phyloP scores from a whole-genome alignment of 2,888 invertebrate species.

The Eilema sororculum region DNA sequence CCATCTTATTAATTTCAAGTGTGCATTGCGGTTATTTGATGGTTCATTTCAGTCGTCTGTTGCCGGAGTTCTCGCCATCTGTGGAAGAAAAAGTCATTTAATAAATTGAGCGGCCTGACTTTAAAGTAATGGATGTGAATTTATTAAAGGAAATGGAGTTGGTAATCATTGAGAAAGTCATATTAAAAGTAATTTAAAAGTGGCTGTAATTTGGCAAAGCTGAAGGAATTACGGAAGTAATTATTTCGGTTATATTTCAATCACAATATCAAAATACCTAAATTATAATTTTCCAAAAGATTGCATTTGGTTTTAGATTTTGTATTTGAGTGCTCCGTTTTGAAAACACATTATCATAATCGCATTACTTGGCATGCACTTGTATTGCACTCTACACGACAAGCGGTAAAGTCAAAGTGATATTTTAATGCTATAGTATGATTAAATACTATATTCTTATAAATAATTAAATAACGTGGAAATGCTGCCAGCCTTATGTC shows the following conservation, averaged over 20 bases:
- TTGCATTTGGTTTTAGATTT: too few species aligned
- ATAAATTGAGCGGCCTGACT: constrained; percentile 33
- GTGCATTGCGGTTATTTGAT: constrained; percentile 28
- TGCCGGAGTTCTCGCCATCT: constrained; percentile 47
- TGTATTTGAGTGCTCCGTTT: too few species aligned
- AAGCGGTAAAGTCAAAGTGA: too few species aligned
- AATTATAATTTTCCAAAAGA: too few species aligned
- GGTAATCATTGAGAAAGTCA: neutral
- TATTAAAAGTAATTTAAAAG: neutral
- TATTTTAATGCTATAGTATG: too few species aligned
- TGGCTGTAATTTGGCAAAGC: neutral
- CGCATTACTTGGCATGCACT: too few species aligned
- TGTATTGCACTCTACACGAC: too few species aligned
- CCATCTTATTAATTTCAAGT: constrained; percentile 45
- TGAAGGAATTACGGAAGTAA: neutral
- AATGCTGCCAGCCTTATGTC: too few species aligned
- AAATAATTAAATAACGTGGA: too few species aligned
- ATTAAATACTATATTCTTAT: too few species aligned
- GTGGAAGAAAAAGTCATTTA: constrained; percentile 38
- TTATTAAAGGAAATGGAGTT: neutral
- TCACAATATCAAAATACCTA: too few species aligned
- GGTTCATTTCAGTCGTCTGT: constrained; percentile 25
- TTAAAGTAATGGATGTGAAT: neutral
- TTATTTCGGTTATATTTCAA: neutral
- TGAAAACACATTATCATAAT: too few species aligned